Evolutionary conservation across 2,797 vertebrate genomes (phyloP).

Genomic region (Hybognathus amarus): DNA sequence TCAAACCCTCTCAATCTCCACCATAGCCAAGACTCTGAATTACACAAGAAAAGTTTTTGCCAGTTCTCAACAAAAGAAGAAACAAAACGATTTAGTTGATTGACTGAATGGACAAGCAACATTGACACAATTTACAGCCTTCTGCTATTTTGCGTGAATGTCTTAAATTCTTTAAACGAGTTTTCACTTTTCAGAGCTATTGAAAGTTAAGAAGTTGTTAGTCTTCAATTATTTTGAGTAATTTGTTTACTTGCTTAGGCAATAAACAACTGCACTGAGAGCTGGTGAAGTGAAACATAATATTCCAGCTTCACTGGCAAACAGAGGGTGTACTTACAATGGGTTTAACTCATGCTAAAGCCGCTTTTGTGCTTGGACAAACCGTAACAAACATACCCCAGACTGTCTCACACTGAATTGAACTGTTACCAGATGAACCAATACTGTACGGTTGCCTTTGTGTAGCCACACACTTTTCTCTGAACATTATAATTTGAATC

Average conservation of each 20-base stretch:
- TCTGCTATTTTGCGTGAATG: neutral
- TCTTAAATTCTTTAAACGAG: neutral
- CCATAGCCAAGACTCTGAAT: neutral
- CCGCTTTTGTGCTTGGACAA: constrained; percentile 8
- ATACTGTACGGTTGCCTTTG: neutral
- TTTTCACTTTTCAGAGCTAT: neutral
- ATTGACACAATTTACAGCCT: neutral
- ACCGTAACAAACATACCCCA: constrained; percentile 21
- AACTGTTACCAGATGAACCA: constrained; percentile 2
- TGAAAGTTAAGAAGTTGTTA: neutral
- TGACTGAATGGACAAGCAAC: neutral
- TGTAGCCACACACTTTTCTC: neutral
- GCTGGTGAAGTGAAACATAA: constrained; percentile 1
- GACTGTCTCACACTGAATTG: neutral
- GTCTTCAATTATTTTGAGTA: neutral
- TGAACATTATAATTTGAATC: constrained; percentile 21
- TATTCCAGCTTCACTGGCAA: constrained; percentile 39
- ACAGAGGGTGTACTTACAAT: neutral
- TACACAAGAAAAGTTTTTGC: neutral
- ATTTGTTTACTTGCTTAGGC: neutral
- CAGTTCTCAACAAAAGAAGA: neutral
- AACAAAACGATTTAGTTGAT: neutral
- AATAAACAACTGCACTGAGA: constrained; percentile 22
- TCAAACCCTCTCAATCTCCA: neutral
- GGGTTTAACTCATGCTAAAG: neutral